Base-by-base conservation (phyloP, 2,797 vertebrate species). In the Borostomias antarcticus region DNA sequence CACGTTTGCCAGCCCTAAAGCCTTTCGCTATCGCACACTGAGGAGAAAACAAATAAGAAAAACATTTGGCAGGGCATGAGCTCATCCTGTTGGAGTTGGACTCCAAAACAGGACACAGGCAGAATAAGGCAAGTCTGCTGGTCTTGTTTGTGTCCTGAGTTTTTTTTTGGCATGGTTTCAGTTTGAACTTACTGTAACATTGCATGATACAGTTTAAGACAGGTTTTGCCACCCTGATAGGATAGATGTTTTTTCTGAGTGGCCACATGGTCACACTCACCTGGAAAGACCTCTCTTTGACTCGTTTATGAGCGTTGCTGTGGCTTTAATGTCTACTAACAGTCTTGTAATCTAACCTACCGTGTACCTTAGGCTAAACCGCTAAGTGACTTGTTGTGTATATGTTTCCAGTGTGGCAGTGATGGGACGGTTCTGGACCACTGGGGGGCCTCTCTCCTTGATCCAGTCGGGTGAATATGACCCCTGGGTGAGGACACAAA, bases 21-120 rank as follows among this genome's bases (percentile, higher is more conserved):
- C 74, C 83, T 84, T 79, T 84, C 82, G 58, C 74, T 63, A 78
- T 2, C n/a, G n/a, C n/a, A 51, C 81, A 76, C 64, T 1, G 2
- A 75, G 62, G 80, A 15, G 73, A 85, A 86, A 86, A 83, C 82
- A 88, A 86, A 88, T 77, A 86, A 77, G 70, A 69, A 73, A 81
- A 75, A 76, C 74, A 80, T 64, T 82, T 81, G 80, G 81, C 79
- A 82, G 76, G 69, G 53, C 28, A 54, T 17, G 60, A 25, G 17
- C 66, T 83, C 79, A 69, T 81, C 72, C 65, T 70, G 77, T 66
- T 58, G 70, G 71, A 70, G 58, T 37, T 81, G 83, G 85, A 81
- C 84, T 88, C n/a, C 86, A 74, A 80, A 81, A 71, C 73, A 78
- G 86, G 84, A 84, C 82, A 81, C 76, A 84, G 82, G 78, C 78